A percentile compares a stretch with the other conserved stretches of the same genome.
Conservation (phyloP, 2,888 invertebrate species). For the Diarsia dahlii region DNA sequence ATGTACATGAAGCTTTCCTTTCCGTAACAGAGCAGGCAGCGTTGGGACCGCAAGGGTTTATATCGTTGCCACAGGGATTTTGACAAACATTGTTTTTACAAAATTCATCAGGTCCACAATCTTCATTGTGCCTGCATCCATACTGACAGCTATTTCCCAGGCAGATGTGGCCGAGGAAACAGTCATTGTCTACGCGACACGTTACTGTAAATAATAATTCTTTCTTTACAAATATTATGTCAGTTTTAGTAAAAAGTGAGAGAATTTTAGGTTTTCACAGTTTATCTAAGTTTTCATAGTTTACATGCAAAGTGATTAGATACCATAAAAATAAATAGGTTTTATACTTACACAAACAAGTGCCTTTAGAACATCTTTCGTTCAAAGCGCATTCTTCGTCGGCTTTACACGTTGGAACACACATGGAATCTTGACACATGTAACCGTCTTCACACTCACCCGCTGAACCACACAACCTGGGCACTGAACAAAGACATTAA, state of each 20-base stretch:
- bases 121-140: conserved; percentile 96
- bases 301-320: not conserved
- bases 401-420: conserved; percentile 93
- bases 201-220: conserved; percentile 91
- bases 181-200: conserved; percentile 97
- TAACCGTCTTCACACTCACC: conserved; percentile 93
- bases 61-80: conserved; percentile 93
- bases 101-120: conserved; percentile 96
- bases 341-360: conserved; percentile 93
- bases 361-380: conserved; percentile 96
- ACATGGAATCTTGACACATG: conserved; percentile 95
- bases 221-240: not conserved
- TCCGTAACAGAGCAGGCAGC: conserved; percentile 95
- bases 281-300: not conserved
- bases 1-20: conserved; percentile 95
- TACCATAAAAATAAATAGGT: not conserved
- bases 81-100: conserved; percentile 95
- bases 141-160: conserved; percentile 95
- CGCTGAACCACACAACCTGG: conserved; percentile 93
- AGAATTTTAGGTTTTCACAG: not conserved
- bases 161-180: conserved; percentile 97
- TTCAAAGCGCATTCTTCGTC: conserved; percentile 97
- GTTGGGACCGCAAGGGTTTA: conserved; percentile 96
- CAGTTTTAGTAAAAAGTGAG: not conserved
- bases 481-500: conserved; percentile 90